A percentile compares a stretch with the other conserved stretches of the same genome.
Conservation (phyloP, 2,888 invertebrate genomes). For the Euclidia mi region DNA sequence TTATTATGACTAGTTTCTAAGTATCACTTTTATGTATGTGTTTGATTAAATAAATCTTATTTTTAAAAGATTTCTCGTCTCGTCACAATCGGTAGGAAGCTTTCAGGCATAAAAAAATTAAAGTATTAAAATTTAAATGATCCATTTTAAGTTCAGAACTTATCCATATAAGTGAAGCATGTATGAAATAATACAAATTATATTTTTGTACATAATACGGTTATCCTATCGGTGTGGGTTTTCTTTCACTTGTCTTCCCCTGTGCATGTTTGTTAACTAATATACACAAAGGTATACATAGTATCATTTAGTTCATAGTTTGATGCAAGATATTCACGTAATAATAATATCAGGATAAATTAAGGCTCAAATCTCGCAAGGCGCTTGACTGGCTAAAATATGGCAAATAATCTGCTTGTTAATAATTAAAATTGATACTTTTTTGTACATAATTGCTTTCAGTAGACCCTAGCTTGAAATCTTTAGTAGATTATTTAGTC, state of each 20-base stretch:
- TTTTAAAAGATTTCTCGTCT: conserved; percentile 53
- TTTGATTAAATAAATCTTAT: conserved; percentile 76
- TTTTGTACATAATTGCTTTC: conserved; percentile 9
- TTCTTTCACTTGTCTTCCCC: conserved; percentile 51
- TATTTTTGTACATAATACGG: conserved; percentile 47
- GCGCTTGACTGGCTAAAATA: conserved; percentile 17
- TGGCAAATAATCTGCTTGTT: conserved; percentile 39
- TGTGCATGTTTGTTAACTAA: conserved; percentile 56
- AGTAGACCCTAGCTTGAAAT: conserved; percentile 27
- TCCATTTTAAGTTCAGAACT: conserved; percentile 15
- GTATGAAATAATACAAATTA: conserved; percentile 77
- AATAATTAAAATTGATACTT: conserved; percentile 4
- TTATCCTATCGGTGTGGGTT: conserved; percentile 70
- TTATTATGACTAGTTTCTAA: conserved; percentile 53
- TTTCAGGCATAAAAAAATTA: conserved; percentile 75
- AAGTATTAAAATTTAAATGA: conserved; percentile 15
- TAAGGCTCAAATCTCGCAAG: not conserved
- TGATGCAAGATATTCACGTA: conserved; percentile 27
- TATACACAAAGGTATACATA: conserved; percentile 28
- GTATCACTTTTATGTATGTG: conserved; percentile 62
- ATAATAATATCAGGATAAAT: conserved; percentile 2
- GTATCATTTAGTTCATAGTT: conserved; percentile 28
- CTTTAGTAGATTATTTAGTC: conserved; percentile 46
- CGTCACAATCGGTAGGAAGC: conserved; percentile 88
- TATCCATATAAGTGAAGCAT: conserved; percentile 72